phyloP scores from a whole-genome alignment of 2,888 invertebrate genomes.

The Epinotia nisella region DNA sequence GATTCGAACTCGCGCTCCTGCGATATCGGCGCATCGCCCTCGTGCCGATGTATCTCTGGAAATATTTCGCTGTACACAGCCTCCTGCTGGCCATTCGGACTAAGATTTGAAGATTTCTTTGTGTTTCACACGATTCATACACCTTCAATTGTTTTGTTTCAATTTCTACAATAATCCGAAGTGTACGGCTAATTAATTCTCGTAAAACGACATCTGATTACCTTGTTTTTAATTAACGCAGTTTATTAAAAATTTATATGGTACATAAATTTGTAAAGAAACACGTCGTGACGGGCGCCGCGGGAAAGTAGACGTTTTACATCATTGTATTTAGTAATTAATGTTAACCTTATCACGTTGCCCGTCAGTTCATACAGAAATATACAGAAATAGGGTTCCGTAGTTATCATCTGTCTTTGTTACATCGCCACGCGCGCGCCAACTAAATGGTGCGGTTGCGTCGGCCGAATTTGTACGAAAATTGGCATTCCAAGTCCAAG shows the following conservation, averaged over 20 bases:
- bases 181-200: constrained; percentile 26
- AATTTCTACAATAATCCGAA: constrained; percentile 24
- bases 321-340: constrained; percentile 41
- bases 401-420: no score
- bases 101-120: constrained; percentile 77
- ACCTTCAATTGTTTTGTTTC: constrained; percentile 33
- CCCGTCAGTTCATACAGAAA: constrained; percentile 9
- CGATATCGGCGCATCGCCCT: constrained; percentile 82
- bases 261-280: constrained; percentile 39
- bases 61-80: constrained; percentile 76
- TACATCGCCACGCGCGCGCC: no score
- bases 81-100: constrained; percentile 63
- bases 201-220: constrained; percentile 30
- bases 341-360: constrained; percentile 24
- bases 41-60: constrained; percentile 81
- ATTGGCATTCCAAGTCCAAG: no score
- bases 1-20: constrained; percentile 77
- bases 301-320: constrained; percentile 37
- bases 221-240: constrained; percentile 18
- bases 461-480: no score
- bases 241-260: constrained; percentile 32
- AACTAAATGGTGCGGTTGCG: no score
- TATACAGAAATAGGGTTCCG: no score
- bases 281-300: constrained; percentile 36
- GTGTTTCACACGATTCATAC: constrained; percentile 71